Percentiles rank a stretch among this genome's conserved stretches.
phyloP scores from a whole-genome alignment of 2,797 vertebrate genomes.

The Eidolon dupreanum region DNA sequence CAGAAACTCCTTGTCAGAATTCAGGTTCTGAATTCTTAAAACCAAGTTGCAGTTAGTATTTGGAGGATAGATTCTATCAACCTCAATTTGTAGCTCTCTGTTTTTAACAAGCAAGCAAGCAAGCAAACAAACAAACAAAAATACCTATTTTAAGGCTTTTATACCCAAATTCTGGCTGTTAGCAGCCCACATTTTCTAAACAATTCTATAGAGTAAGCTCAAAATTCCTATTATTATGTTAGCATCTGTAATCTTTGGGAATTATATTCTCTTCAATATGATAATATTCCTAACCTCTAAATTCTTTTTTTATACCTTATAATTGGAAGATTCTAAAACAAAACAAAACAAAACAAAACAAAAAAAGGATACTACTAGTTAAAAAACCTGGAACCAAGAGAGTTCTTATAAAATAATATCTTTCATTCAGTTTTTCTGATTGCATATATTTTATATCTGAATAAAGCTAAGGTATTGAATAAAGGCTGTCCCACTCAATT shows the following conservation, averaged over 20 bases:
- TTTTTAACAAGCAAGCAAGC: background rate
- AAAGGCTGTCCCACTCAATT: background rate
- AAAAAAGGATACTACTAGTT: background rate
- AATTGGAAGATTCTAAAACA: background rate
- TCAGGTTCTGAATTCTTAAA: background rate
- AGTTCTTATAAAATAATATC: background rate
- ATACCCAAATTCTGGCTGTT: background rate
- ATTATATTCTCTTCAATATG: background rate
- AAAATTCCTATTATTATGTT: background rate
- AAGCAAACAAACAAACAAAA: background rate
- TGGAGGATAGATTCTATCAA: background rate
- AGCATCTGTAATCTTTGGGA: background rate
- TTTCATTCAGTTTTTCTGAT: background rate
- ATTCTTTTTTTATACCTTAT: background rate
- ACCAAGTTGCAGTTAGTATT: background rate
- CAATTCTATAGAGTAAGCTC: background rate
- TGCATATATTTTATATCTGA: background rate
- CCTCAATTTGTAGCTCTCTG: background rate
- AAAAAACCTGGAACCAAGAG: background rate
- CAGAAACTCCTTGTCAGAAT: background rate
- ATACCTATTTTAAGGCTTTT: background rate
- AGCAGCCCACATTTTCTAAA: background rate
- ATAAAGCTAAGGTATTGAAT: background rate
- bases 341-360: background rate
- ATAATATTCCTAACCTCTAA: background rate